Conservation (phyloP, 2,888 invertebrate genomes). For the Leucania comma region DNA sequence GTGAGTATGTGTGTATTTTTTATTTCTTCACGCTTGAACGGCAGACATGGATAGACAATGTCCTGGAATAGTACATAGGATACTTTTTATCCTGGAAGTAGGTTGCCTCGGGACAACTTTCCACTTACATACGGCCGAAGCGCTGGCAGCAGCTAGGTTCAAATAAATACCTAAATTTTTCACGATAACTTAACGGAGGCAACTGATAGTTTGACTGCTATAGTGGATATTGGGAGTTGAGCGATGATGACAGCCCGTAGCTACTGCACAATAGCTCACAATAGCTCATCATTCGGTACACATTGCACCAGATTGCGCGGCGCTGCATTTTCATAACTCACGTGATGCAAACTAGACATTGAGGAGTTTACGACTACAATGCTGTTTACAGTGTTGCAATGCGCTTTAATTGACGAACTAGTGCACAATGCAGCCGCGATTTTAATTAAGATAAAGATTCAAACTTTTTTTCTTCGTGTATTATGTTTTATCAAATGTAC, state of each 20-base stretch:
- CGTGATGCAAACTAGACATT: slow-evolving; percentile 53
- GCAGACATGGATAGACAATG: no score
- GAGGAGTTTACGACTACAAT: slow-evolving; percentile 31
- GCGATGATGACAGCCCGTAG: slow-evolving; percentile 28
- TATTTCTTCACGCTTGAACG: no score
- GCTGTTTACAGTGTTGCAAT: slow-evolving; percentile 28
- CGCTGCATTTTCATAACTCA: slow-evolving; percentile 51
- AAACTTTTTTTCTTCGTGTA: slow-evolving; percentile 7
- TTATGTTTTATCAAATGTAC: slow-evolving; percentile 9
- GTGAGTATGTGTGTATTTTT: no score
- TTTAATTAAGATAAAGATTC: slow-evolving; percentile 43
- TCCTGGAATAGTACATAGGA: no score
- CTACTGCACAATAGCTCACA: slow-evolving; percentile 35
- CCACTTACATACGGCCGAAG: no score
- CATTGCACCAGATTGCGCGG: slow-evolving; percentile 25
- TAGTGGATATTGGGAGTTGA: not conserved
- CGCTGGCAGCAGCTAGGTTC: no score
- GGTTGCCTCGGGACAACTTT: no score
- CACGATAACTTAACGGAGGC: slow-evolving; percentile 1
- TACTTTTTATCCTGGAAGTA: no score
- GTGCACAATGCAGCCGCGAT: slow-evolving; percentile 43
- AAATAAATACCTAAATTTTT: not conserved
- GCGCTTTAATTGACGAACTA: slow-evolving; percentile 30
- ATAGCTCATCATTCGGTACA: slow-evolving; percentile 27
- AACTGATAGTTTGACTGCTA: slow-evolving; percentile 2